Conservation (phyloP, 1,140 invertebrate species). For the Lepidurus couesii region DNA sequence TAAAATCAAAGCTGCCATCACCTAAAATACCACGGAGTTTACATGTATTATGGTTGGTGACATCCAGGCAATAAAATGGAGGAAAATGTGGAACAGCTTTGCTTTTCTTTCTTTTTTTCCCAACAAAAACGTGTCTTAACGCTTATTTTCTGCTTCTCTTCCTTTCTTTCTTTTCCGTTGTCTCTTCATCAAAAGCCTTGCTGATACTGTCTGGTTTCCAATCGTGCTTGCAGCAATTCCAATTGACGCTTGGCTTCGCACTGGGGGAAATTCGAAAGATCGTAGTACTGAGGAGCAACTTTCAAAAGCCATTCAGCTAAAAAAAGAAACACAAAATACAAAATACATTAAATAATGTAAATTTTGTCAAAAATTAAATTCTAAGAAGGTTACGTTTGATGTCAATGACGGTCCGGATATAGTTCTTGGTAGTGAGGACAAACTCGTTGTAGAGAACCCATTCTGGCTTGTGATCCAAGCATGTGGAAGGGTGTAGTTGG, state of each 20-base stretch:
- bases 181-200: slow-evolving; percentile 64
- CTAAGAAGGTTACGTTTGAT: slow-evolving; percentile 73
- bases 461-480: slow-evolving; percentile 97
- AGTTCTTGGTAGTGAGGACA: slow-evolving; percentile 98
- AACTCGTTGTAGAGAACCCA: slow-evolving; percentile 99
- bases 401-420: slow-evolving; percentile 97
- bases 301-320: slow-evolving; percentile 88
- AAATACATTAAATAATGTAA: slow-evolving; percentile 32
- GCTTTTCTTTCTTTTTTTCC: not conserved
- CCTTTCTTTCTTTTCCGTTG: too few relatives aligned
- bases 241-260: slow-evolving; percentile 93
- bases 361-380: slow-evolving; percentile 29
- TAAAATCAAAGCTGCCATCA: not conserved
- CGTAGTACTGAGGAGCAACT: slow-evolving; percentile 96
- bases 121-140: not conserved
- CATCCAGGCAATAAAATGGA: slow-evolving; percentile 19
- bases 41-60: slow-evolving; percentile 20
- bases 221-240: slow-evolving; percentile 70
- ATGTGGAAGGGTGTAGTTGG: slow-evolving; percentile 96
- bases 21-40: not conserved
- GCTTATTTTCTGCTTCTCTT: not conserved
- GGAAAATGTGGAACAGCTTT: slow-evolving; percentile 7
- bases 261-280: slow-evolving; percentile 93
- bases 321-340: slow-evolving; percentile 42
- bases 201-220: slow-evolving; percentile 81